These are phyloP conservation scores for Microcaecilia unicolor DNA, from an alignment of 2,797 vertebrate genomes.

Conservation along the genomic window DNA sequence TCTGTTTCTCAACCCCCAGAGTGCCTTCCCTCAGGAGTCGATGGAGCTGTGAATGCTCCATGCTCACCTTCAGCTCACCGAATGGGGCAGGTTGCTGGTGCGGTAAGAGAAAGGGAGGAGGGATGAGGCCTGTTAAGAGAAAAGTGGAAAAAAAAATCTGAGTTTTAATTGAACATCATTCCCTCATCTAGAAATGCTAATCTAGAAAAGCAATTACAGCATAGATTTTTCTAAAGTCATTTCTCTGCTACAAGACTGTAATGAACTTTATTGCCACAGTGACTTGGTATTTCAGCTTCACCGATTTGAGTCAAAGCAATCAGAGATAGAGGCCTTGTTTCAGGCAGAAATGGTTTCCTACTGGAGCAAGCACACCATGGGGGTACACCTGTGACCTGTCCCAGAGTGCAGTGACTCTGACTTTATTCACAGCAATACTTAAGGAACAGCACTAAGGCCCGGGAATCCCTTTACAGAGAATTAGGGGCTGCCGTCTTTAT, in stretches of 20 bases:
- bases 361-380: not conserved
- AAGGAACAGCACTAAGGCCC: no score
- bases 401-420: no score
- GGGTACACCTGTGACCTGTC: not conserved
- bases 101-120: slow-evolving; percentile 54
- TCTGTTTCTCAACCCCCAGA: slow-evolving; percentile 60
- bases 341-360: slow-evolving; percentile 25
- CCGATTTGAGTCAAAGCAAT: slow-evolving; percentile 55
- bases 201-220: slow-evolving; percentile 83
- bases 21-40: slow-evolving; percentile 20
- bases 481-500: no score
- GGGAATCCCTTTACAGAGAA: no score
- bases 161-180: slow-evolving; percentile 54
- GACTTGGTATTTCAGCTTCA: slow-evolving; percentile 60
- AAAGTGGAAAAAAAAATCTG: no score
- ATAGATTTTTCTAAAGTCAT: slow-evolving; percentile 62
- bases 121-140: slow-evolving; percentile 38
- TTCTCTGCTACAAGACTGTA: slow-evolving; percentile 62
- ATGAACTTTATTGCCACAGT: slow-evolving; percentile 61
- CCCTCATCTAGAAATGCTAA: slow-evolving; percentile 60
- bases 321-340: slow-evolving; percentile 32
- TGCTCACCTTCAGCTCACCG: slow-evolving; percentile 54
- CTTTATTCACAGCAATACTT: no score
- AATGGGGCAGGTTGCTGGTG: slow-evolving; percentile 52
- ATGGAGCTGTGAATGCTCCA: slow-evolving; percentile 2